Evolutionary conservation across 2,797 vertebrate species (phyloP).

Genomic region (Platalea minor): DNA sequence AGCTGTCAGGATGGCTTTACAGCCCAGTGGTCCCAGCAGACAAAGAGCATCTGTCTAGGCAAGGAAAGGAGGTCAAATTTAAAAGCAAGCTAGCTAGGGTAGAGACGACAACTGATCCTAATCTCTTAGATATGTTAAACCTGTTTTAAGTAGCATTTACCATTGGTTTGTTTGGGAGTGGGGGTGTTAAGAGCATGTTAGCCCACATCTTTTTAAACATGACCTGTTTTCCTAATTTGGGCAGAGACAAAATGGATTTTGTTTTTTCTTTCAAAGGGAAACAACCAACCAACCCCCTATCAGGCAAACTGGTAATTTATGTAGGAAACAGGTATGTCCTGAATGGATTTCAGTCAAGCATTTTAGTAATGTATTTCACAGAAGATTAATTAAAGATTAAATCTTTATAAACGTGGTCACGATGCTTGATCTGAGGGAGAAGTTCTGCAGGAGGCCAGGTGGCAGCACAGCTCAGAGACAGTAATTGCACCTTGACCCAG

Average conservation of each 20-base stretch:
- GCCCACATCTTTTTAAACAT: neutral
- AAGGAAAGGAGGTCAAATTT: constrained; percentile 44
- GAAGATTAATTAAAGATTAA: neutral
- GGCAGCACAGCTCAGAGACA: neutral
- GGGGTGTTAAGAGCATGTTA: neutral
- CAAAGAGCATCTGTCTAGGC: constrained; percentile 33
- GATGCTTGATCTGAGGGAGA: neutral
- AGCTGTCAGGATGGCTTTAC: constrained; percentile 30
- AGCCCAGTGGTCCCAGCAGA: neutral
- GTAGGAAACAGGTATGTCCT: neutral
- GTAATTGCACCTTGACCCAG: neutral
- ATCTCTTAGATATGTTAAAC: constrained; percentile 25
- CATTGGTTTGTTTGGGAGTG: neutral
- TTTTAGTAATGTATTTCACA: neutral
- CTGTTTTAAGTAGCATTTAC: constrained; percentile 2
- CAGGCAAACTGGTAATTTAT: neutral
- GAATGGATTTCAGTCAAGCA: neutral
- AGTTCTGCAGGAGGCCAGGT: neutral
- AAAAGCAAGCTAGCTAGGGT: constrained; percentile 2
- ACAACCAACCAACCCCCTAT: neutral
- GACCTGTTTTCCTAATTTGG: neutral
- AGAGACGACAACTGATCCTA: constrained; percentile 22
- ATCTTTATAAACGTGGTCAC: neutral
- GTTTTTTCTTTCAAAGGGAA: neutral
- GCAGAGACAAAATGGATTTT: neutral